Conservation (phyloP, 92 coral and sea anemone species). For the Phenganax stokvisi region DNA sequence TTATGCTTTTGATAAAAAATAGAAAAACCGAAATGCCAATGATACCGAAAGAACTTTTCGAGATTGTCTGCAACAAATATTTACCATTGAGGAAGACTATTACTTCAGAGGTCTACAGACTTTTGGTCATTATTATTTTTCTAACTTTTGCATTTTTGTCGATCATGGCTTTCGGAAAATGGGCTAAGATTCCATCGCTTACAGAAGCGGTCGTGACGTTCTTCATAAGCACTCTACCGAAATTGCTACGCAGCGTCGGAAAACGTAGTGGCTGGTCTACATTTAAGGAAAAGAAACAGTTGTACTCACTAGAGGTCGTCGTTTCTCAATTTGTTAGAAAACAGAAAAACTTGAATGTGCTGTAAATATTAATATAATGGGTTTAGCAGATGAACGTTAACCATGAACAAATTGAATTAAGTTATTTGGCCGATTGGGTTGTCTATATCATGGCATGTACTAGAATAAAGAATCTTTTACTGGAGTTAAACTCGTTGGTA, state of each 20-base stretch:
- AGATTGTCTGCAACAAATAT: constrained; percentile 15
- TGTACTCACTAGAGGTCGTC: constrained; percentile 2
- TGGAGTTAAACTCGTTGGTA: too few species aligned
- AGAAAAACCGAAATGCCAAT: constrained; percentile 34
- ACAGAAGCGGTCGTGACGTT: constrained; percentile 18
- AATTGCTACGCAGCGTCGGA: constrained; percentile 6
- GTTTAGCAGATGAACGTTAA: too few species aligned
- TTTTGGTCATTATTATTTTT: not conserved
- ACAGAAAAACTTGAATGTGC: not conserved
- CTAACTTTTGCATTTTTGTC: constrained; percentile 28
- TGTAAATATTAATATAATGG: too few species aligned
- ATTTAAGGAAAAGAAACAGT: constrained; percentile 20
- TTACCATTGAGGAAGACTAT: constrained; percentile 21
- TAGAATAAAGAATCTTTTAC: too few species aligned
- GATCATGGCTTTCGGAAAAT: constrained; percentile 30
- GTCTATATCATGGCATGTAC: too few species aligned
- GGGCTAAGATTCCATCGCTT: constrained; percentile 27
- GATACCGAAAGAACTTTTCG: constrained; percentile 30
- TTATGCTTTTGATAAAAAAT: constrained; percentile 2
- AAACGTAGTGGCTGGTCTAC: constrained; percentile 21
- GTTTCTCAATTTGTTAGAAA: constrained; percentile 20
- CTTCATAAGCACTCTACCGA: constrained; percentile 16
- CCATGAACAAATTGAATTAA: too few species aligned
- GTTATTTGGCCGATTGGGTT: too few species aligned
- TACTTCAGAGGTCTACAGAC: constrained; percentile 10